Evolutionary conservation across 2,888 invertebrate genomes (phyloP).

Genomic region (Nowickia ferox): DNA sequence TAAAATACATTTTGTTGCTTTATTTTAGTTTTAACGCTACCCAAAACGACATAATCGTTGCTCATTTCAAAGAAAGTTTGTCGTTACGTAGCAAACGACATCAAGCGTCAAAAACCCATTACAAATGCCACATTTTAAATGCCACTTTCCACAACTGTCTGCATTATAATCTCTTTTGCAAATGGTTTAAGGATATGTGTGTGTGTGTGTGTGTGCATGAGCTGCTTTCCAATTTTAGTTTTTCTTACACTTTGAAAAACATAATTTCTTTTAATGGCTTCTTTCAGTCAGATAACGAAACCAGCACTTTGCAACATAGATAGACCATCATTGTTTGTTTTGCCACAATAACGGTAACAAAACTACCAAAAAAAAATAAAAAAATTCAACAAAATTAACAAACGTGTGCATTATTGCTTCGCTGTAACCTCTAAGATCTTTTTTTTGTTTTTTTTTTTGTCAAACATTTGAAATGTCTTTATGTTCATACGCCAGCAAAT

Average conservation of each 20-base stretch:
- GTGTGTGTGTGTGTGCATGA: background rate
- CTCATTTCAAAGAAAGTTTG: constrained; percentile 80
- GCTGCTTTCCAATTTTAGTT: constrained; percentile 79
- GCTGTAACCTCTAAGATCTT: constrained; percentile 55
- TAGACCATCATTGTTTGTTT: constrained; percentile 64
- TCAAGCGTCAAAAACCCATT: constrained; percentile 63
- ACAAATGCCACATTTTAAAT: constrained; percentile 64
- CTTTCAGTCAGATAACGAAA: constrained; percentile 78
- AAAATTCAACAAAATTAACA: constrained; percentile 54
- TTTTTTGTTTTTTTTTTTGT: constrained; percentile 13
- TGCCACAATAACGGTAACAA: constrained; percentile 48
- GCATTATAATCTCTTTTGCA: constrained; percentile 55
- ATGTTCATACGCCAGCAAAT: background rate
- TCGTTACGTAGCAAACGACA: constrained; percentile 59
- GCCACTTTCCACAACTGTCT: constrained; percentile 63
- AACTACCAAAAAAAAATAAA: background rate
- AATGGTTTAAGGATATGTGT: background rate
- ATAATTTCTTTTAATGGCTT: constrained; percentile 82
- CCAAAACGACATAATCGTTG: constrained; percentile 80
- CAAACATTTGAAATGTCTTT: constrained; percentile 51
- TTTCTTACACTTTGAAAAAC: constrained; percentile 75
- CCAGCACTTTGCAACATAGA: constrained; percentile 72
- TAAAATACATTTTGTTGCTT: constrained; percentile 75
- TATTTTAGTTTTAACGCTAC: constrained; percentile 69
- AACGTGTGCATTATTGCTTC: constrained; percentile 64